Conservation (phyloP, 35 echinoderm and acorn worm species). For the Lytechinus pictus region DNA sequence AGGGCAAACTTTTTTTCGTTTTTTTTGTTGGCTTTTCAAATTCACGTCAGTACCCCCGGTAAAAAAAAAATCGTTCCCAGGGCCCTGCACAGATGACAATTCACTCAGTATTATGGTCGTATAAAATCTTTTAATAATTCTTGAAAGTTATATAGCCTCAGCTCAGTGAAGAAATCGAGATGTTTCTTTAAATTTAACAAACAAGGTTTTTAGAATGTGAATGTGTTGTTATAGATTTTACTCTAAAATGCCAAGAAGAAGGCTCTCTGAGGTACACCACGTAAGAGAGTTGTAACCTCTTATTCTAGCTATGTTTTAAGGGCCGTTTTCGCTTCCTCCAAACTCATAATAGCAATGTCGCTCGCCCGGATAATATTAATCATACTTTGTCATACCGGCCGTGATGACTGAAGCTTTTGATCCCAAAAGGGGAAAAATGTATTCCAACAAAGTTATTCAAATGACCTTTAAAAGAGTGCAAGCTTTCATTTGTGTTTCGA, state of each 20-base stretch:
- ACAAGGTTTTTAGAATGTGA: too few species aligned
- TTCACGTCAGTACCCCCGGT: too few species aligned
- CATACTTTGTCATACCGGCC: not conserved
- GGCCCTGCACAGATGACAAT: not conserved
- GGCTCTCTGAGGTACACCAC: not conserved
- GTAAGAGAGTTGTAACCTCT: not conserved
- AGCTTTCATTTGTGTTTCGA: not conserved
- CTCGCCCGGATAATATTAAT: not conserved
- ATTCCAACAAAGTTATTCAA: too few species aligned
- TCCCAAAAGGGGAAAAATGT: not conserved
- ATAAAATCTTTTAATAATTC: not conserved
- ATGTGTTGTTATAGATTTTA: not conserved
- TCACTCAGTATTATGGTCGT: not conserved
- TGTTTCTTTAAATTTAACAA: not conserved
- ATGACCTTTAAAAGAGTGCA: not conserved
- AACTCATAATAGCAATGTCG: not conserved
- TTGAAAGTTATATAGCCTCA: not conserved
- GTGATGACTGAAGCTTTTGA: not conserved
- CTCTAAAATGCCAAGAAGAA: not conserved
- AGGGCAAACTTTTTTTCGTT: not conserved
- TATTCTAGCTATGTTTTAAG: too few species aligned
- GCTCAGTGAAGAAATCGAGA: too few species aligned
- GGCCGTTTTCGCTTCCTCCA: not conserved
- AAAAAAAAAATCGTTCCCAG: too few species aligned
- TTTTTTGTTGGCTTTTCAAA: not conserved